Evolutionary conservation across 1,140 invertebrate genomes (phyloP).

Genomic region (Dryas iulia): DNA sequence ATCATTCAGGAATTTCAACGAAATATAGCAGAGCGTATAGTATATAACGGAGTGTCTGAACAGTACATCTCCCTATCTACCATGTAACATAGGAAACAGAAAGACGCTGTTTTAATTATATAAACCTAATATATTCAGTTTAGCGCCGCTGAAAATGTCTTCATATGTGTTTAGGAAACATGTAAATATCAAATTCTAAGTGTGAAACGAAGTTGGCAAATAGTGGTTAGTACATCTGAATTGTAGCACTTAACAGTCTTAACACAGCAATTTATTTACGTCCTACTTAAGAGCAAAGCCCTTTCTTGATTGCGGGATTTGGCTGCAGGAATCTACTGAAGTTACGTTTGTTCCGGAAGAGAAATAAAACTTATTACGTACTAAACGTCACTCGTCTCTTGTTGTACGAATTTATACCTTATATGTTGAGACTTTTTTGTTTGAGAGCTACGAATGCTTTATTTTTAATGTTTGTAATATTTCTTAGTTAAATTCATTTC

Average conservation of each 20-base stretch:
- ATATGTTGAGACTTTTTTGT: not conserved
- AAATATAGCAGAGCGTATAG: too few relatives aligned
- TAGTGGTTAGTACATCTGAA: not conserved
- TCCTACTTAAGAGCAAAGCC: conserved; percentile 21
- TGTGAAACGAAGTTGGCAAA: not conserved
- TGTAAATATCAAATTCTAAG: not conserved
- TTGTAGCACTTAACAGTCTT: conserved; percentile 15
- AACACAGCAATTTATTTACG: conserved; percentile 17
- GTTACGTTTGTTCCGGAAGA: conserved; percentile 12
- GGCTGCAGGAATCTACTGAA: conserved; percentile 17
- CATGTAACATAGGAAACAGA: too few relatives aligned
- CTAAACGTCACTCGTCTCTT: not conserved
- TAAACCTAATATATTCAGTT: too few relatives aligned
- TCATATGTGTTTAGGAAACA: not conserved
- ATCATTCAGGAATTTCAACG: too few relatives aligned
- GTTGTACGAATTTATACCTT: not conserved
- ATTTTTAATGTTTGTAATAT: too few relatives aligned
- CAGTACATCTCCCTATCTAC: too few relatives aligned
- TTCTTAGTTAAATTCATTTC: too few relatives aligned
- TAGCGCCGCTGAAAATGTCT: too few relatives aligned
- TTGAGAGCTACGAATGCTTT: too few relatives aligned
- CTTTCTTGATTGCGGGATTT: conserved; percentile 25
- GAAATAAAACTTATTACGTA: conserved; percentile 8
- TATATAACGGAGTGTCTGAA: too few relatives aligned
- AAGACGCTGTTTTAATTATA: too few relatives aligned